Conservation (phyloP, 2,113 vertebrate genomes). For the Coregonus clupeaformis region DNA sequence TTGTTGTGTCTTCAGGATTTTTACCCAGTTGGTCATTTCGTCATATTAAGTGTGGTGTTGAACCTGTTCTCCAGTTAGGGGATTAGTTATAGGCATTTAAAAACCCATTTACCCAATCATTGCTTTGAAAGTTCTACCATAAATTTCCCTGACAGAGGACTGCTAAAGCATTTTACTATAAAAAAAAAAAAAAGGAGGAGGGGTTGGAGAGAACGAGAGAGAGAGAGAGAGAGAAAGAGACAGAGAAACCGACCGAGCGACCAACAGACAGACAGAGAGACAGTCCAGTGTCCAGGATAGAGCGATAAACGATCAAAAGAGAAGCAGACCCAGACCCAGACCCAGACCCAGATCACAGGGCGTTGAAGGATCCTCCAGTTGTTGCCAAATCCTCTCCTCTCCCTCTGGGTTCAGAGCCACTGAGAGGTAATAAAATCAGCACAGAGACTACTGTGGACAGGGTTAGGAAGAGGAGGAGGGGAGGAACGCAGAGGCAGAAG, state of each 20-base stretch:
- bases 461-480: conserved; percentile 7
- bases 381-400: conserved; percentile 37
- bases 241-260: background rate
- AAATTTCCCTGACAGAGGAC: conserved; percentile 35
- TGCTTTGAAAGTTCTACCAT: background rate
- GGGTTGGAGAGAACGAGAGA: background rate
- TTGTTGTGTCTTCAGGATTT: no score
- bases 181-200: conserved; percentile 11
- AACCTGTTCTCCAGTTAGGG: no score
- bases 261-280: no score
- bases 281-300: background rate
- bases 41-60: no score
- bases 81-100: no score
- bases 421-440: conserved; percentile 54
- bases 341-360: conserved; percentile 22
- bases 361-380: conserved; percentile 40
- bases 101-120: no score
- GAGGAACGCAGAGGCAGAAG: no score
- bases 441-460: conserved; percentile 8
- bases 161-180: conserved; percentile 21
- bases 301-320: conserved; percentile 23
- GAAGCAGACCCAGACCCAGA: conserved; percentile 29
- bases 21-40: no score
- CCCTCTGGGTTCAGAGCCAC: conserved; percentile 30
- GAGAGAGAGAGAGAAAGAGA: background rate